These are phyloP conservation scores for Oeneis ivallda DNA, from an alignment of 2,888 invertebrate genomes.

Conservation along the genomic window DNA sequence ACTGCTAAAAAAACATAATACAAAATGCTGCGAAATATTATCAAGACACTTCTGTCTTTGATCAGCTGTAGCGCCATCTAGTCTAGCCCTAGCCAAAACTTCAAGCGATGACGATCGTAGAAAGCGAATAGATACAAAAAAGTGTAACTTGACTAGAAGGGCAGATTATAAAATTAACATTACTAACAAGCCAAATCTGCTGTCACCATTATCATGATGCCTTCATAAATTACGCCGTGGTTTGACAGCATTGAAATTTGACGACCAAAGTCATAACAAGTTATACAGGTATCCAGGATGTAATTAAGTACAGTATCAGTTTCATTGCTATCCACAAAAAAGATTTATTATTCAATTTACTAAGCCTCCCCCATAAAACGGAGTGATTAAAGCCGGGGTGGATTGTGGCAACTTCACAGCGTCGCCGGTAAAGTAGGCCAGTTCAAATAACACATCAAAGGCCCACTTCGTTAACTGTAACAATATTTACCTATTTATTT, in stretches of 20 bases:
- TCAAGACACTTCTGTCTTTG: no score
- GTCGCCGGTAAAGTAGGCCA: slow-evolving; percentile 20
- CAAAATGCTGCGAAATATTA: no score
- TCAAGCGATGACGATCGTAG: no score
- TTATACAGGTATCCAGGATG: background rate
- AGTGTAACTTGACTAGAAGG: no score
- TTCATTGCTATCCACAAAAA: slow-evolving; percentile 8
- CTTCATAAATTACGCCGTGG: background rate
- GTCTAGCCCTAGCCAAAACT: no score
- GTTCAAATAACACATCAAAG: slow-evolving; percentile 26
- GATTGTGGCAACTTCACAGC: slow-evolving; percentile 12
- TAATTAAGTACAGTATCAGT: slow-evolving; percentile 2
- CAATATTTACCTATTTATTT: slow-evolving; percentile 26
- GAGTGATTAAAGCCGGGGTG: slow-evolving; percentile 8
- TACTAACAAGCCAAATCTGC: no score
- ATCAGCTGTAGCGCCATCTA: no score
- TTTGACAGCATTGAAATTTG: background rate
- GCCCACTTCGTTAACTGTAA: slow-evolving; percentile 25
- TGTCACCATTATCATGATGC: no score
- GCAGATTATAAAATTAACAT: no score
- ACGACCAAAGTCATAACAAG: no score
- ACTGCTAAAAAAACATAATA: no score
- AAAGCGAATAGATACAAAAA: no score
- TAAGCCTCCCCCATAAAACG: slow-evolving; percentile 6
- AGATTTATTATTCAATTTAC: slow-evolving; percentile 18